Conservation (phyloP, 2,113 vertebrate species). For the Nesogale talazaci region DNA sequence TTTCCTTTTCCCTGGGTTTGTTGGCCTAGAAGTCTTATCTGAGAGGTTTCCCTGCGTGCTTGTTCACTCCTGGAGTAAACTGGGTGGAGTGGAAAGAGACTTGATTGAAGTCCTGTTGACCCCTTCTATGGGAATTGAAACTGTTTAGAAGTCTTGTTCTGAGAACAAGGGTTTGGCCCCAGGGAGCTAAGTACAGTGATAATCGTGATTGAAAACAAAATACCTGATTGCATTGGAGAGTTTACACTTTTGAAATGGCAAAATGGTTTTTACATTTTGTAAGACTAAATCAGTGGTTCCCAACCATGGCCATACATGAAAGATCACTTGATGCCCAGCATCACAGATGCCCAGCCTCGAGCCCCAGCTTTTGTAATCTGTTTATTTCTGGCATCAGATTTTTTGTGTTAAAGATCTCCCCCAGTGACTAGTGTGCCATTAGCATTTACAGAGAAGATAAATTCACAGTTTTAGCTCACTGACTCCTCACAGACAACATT, state of each 20-base stretch:
- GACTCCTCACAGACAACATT: not conserved
- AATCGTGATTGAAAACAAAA: not conserved
- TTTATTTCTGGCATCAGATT: not conserved
- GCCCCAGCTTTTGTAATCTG: not conserved
- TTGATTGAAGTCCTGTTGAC: too few species aligned
- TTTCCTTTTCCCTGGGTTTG: too few species aligned
- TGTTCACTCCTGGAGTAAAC: not conserved
- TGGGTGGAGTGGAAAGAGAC: too few species aligned
- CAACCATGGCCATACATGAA: not conserved
- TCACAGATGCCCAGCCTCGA: not conserved
- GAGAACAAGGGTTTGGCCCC: not conserved
- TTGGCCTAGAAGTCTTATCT: not conserved
- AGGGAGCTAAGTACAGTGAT: not conserved
- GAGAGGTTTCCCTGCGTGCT: not conserved
- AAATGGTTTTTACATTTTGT: not conserved
- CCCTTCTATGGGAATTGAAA: too few species aligned
- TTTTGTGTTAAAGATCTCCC: not conserved
- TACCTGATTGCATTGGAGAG: not conserved
- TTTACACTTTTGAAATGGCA: not conserved
- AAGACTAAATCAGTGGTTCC: not conserved
- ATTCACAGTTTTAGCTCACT: not conserved
- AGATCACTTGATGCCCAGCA: not conserved
- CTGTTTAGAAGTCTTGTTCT: too few species aligned
- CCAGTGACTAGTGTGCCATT: too few species aligned
- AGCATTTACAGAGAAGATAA: not conserved